Percentiles rank a stretch among this genome's conserved stretches.
These are phyloP conservation scores for Drosophila pallidifrons DNA, from an alignment of 1,140 invertebrate genomes.

Conservation along the genomic window DNA sequence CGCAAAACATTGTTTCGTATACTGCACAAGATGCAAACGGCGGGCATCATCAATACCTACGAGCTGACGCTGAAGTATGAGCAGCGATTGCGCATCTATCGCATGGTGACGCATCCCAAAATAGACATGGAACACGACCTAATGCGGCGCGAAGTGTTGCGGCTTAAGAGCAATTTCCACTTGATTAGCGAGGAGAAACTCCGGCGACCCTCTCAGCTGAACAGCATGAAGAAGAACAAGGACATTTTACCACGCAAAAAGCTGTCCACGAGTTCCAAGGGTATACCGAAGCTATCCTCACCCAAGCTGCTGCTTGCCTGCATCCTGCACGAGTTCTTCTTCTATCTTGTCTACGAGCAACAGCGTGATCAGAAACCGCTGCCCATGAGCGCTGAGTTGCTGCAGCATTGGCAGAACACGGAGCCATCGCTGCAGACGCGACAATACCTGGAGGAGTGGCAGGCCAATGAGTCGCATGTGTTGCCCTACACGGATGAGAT, in stretches of 20 bases:
- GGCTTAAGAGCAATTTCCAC: conserved; percentile 69
- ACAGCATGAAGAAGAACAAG: conserved; percentile 22
- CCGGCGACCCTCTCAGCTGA: conserved; percentile 1
- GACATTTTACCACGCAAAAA: conserved; percentile 28
- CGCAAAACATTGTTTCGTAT: conserved; percentile 68
- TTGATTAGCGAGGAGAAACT: conserved; percentile 55
- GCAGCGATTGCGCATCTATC: conserved; percentile 58
- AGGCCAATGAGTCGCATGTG: conserved; percentile 80
- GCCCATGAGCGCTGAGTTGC: conserved; percentile 77
- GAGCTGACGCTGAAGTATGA: conserved; percentile 62
- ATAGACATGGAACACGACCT: conserved; percentile 60
- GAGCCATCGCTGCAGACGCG: conserved; percentile 66
- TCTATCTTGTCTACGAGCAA: conserved; percentile 89
- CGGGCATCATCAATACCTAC: conserved; percentile 55
- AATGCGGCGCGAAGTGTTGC: conserved; percentile 62
- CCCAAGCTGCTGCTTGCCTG: conserved; percentile 90
- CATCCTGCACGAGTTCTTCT: conserved; percentile 89
- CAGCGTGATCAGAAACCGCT: conserved; percentile 76
- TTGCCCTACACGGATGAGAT: conserved; percentile 86
- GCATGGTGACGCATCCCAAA: conserved; percentile 73
- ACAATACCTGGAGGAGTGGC: conserved; percentile 81
- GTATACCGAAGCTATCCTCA: conserved; percentile 29
- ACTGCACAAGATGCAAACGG: conserved; percentile 48
- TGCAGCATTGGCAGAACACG: conserved; percentile 83
- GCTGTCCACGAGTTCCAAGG: not conserved